phyloP scores from a whole-genome alignment of 2,888 invertebrate genomes.

The Hipparchia sbordonii region DNA sequence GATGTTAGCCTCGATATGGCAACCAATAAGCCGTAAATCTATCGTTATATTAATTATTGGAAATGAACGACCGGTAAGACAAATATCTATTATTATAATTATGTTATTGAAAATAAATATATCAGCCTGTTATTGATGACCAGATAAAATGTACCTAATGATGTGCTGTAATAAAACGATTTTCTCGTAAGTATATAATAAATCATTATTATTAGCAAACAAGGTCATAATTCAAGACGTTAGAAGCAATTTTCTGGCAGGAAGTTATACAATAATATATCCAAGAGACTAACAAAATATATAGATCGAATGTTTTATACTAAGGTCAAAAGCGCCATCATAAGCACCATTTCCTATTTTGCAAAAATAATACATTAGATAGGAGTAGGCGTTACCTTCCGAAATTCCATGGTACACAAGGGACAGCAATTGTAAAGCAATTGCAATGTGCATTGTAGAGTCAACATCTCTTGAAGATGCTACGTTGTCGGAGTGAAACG shows the following conservation, averaged over 20 bases:
- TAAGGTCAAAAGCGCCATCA: too few relatives aligned
- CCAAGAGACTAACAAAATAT: too few relatives aligned
- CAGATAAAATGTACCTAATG: conserved; percentile 16
- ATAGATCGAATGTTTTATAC: too few relatives aligned
- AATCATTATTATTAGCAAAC: conserved; percentile 7
- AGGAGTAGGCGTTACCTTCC: too few relatives aligned
- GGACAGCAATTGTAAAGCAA: too few relatives aligned
- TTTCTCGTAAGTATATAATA: conserved; percentile 3
- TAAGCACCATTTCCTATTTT: not conserved
- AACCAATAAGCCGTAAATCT: conserved; percentile 35
- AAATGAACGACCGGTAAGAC: conserved; percentile 20
- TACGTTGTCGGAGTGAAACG: too few relatives aligned
- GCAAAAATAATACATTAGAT: too few relatives aligned
- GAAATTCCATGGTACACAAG: too few relatives aligned
- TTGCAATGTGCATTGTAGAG: too few relatives aligned
- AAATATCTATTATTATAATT: conserved; percentile 24
- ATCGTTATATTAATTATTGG: conserved; percentile 27
- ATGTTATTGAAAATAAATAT: conserved; percentile 23
- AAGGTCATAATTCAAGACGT: conserved; percentile 1
- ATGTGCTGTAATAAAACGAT: conserved; percentile 9
- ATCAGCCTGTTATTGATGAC: conserved; percentile 17
- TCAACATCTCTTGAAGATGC: too few relatives aligned
- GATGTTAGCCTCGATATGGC: conserved; percentile 60
- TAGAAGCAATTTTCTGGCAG: conserved; percentile 1
- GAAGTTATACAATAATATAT: not conserved